phyloP scores from a whole-genome alignment of 2,797 vertebrate genomes.

The Dromococcyx pavoninus region DNA sequence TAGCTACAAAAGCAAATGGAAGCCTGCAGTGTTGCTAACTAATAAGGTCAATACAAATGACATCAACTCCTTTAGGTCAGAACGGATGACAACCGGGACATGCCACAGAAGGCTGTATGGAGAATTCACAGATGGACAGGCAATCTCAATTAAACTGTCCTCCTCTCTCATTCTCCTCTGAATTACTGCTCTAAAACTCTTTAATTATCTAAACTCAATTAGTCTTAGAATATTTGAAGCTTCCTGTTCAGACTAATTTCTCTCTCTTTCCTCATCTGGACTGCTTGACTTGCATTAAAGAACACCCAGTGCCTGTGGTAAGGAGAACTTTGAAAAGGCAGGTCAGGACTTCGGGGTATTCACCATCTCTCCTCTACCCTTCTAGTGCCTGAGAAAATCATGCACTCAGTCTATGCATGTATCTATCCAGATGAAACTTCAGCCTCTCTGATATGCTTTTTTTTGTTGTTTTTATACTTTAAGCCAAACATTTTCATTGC shows the following conservation, averaged over 20 bases:
- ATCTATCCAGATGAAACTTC: slow-evolving; percentile 26
- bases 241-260: slow-evolving; percentile 61
- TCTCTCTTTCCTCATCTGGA: slow-evolving; percentile 45
- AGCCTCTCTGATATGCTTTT: neutral
- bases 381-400: neutral
- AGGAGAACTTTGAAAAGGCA: slow-evolving; percentile 15
- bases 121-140: slow-evolving; percentile 58
- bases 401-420: neutral
- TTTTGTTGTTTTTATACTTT: neutral
- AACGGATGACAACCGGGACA: slow-evolving; percentile 15
- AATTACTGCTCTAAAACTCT: slow-evolving; percentile 51
- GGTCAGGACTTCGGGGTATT: slow-evolving; percentile 24
- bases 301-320: slow-evolving; percentile 50
- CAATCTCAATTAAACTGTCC: slow-evolving; percentile 50
- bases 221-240: slow-evolving; percentile 54
- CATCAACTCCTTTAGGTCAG: slow-evolving; percentile 40
- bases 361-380: neutral
- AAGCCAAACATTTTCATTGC: slow-evolving; percentile 57
- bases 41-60: slow-evolving; percentile 34
- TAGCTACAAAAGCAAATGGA: neutral
- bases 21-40: neutral
- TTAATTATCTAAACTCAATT: slow-evolving; percentile 59
- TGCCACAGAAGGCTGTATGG: slow-evolving; percentile 2
- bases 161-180: slow-evolving; percentile 44
- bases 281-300: slow-evolving; percentile 61